Evolutionary conservation across 2,113 vertebrate genomes (phyloP).

Genomic region (Suricata suricatta): DNA sequence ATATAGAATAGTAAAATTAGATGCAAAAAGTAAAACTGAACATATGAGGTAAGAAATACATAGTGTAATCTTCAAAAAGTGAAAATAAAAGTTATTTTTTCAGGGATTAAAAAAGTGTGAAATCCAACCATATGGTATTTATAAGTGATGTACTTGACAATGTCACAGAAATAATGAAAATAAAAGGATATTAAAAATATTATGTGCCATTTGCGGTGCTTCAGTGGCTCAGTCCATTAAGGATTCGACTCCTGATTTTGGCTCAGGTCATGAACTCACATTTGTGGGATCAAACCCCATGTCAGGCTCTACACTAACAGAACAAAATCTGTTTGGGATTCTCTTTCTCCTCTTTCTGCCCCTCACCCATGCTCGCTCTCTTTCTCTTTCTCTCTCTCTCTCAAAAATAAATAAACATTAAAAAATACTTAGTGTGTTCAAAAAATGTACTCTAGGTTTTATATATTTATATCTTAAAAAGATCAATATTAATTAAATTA

Average conservation of each 20-base stretch:
- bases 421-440: not conserved
- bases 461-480: not conserved
- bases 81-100: not conserved
- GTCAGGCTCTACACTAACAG: too few relatives aligned
- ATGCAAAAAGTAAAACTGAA: not conserved
- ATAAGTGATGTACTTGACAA: not conserved
- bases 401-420: not conserved
- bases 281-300: too few relatives aligned
- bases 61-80: not conserved
- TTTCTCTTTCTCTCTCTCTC: too few relatives aligned
- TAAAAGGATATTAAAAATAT: not conserved
- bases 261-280: too few relatives aligned
- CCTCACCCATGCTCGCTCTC: too few relatives aligned
- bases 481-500: not conserved
- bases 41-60: not conserved
- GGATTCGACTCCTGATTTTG: too few relatives aligned
- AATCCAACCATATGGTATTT: not conserved
- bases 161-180: not conserved
- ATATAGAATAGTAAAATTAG: not conserved
- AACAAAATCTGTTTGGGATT: too few relatives aligned
- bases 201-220: not conserved
- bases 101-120: not conserved
- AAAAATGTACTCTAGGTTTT: not conserved
- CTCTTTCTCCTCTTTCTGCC: too few relatives aligned
- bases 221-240: too few relatives aligned